A percentile compares a stretch with the other conserved stretches of the same genome.
These are phyloP conservation scores for Sinodicranocentrus sp. DNA, from an alignment of 2,888 invertebrate species.

Conservation along the genomic window DNA sequence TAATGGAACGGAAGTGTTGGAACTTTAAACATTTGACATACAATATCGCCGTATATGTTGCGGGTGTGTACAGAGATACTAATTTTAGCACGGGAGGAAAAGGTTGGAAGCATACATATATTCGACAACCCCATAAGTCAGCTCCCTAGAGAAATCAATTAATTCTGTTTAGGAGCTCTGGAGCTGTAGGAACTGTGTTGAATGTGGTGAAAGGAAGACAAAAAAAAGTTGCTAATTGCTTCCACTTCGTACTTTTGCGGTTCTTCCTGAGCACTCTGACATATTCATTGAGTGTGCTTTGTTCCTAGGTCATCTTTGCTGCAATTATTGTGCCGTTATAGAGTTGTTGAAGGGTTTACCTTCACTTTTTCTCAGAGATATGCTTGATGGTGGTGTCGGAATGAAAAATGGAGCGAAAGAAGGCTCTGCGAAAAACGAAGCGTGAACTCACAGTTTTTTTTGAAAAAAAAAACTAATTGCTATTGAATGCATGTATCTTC, in stretches of 20 bases:
- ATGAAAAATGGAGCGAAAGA: no score
- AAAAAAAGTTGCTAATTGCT: slow-evolving; percentile 1
- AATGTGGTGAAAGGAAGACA: not conserved
- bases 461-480: no score
- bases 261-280: not conserved
- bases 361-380: not conserved
- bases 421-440: no score
- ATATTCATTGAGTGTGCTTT: not conserved
- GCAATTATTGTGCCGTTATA: no score
- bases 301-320: not conserved
- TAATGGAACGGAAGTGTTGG: no score
- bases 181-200: no score
- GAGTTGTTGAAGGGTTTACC: not conserved
- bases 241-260: slow-evolving; percentile 3
- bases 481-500: no score
- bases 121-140: not conserved
- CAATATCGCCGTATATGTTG: no score
- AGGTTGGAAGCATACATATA: not conserved
- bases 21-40: no score
- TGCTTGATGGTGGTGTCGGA: no score
- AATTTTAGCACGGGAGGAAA: not conserved
- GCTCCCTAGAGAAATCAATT: slow-evolving; percentile 51
- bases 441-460: no score
- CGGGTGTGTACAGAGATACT: not conserved
- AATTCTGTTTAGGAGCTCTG: slow-evolving; percentile 26